These are phyloP conservation scores for Spondyliosoma cantharus DNA, from an alignment of 2,797 vertebrate genomes.

Conservation along the genomic window DNA sequence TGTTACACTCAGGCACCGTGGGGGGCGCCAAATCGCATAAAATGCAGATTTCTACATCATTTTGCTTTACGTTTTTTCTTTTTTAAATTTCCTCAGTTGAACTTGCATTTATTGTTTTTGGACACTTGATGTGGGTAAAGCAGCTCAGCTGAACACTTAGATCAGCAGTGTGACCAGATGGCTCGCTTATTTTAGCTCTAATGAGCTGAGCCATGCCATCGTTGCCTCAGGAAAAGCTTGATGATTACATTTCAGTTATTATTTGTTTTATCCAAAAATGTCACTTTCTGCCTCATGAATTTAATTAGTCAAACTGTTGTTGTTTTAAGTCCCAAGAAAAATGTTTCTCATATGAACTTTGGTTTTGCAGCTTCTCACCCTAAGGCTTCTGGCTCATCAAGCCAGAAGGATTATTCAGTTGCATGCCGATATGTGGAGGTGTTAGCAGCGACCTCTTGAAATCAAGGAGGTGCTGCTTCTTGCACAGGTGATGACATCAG, in stretches of 20 bases:
- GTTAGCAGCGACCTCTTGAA: conserved; percentile 7
- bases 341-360: background rate
- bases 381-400: conserved; percentile 4
- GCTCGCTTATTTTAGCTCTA: conserved; percentile 36
- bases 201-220: conserved; percentile 37
- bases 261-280: conserved; percentile 28
- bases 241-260: background rate
- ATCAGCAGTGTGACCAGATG: conserved; percentile 28
- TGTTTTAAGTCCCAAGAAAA: conserved; percentile 9
- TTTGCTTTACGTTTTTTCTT: background rate
- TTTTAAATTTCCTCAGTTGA: background rate
- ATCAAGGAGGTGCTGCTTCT: conserved; percentile 6
- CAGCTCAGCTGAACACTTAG: conserved; percentile 5
- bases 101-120: background rate
- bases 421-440: background rate
- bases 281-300: conserved; percentile 13
- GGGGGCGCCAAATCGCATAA: too few relatives aligned
- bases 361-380: background rate
- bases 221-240: conserved; percentile 25
- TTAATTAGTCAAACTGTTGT: background rate
- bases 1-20: too few relatives aligned
- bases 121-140: conserved; percentile 27
- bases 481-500: background rate
- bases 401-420: background rate
- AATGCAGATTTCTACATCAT: too few relatives aligned